Evolutionary conservation across 2,113 vertebrate genomes (phyloP).

Genomic region (Limnothrissa miodon): DNA sequence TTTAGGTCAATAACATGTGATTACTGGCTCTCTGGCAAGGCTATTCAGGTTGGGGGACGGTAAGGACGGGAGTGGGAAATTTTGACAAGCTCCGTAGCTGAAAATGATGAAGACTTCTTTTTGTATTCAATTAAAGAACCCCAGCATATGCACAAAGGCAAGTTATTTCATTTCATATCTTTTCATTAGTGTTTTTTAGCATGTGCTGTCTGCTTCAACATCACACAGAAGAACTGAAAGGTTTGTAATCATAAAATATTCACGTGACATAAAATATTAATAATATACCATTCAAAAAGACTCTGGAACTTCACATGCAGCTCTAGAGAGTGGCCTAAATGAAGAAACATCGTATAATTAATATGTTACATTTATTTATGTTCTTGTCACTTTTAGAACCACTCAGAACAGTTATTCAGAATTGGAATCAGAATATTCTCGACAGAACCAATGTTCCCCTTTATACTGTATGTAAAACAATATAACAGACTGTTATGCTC

Average conservation of each 20-base stretch:
- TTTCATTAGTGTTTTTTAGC: slow-evolving; percentile 8
- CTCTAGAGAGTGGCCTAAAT: background rate
- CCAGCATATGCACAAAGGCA: background rate
- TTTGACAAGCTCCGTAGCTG: slow-evolving; percentile 6
- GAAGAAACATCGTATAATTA: background rate
- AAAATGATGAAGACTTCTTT: background rate
- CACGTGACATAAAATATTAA: slow-evolving; percentile 8
- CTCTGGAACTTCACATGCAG: background rate
- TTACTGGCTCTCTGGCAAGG: background rate
- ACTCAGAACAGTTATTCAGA: background rate
- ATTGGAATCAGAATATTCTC: no score
- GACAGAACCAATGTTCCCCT: background rate
- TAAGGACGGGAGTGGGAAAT: no score
- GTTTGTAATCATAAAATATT: slow-evolving; percentile 19
- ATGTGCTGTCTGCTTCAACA: background rate
- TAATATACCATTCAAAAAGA: slow-evolving; percentile 16
- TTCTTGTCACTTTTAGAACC: background rate
- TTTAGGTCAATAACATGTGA: background rate
- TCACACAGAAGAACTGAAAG: slow-evolving; percentile 18
- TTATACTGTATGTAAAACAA: no score
- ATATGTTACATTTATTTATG: background rate
- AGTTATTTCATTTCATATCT: slow-evolving; percentile 9
- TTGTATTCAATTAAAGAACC: background rate
- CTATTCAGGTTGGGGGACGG: no score
- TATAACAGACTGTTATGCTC: no score